phyloP scores from a whole-genome alignment of 2,797 vertebrate genomes.

The Pseudochromis fuscus region DNA sequence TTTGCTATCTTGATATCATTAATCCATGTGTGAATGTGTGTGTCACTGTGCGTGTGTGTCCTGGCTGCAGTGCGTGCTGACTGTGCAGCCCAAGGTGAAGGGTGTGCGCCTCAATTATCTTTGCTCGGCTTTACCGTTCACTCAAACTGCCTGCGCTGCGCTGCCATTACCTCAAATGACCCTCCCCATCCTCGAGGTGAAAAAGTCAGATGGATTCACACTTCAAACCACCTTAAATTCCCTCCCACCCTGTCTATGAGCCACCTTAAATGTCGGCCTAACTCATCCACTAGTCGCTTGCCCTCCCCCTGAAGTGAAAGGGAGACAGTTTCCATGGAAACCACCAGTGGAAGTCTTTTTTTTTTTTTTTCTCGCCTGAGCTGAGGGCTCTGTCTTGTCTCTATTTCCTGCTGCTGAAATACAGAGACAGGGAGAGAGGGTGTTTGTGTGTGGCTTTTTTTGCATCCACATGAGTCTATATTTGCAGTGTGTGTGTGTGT shows the following conservation, averaged over 20 bases:
- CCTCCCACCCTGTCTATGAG: slow-evolving; percentile 63
- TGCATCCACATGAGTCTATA: slow-evolving; percentile 49
- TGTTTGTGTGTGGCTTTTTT: slow-evolving; percentile 59
- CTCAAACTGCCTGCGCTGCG: slow-evolving; percentile 30
- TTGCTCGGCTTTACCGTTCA: slow-evolving; percentile 45
- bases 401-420: slow-evolving; percentile 75
- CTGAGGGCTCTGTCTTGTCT: slow-evolving; percentile 80
- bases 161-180: slow-evolving; percentile 64
- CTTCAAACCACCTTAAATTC: slow-evolving; percentile 79
- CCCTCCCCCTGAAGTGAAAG: slow-evolving; percentile 74
- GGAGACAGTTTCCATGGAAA: slow-evolving; percentile 88
- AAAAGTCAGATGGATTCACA: slow-evolving; percentile 53
- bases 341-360: slow-evolving; percentile 82
- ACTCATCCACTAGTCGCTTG: slow-evolving; percentile 68
- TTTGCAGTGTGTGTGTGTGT: slow-evolving; percentile 35
- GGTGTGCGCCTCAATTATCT: slow-evolving; percentile 52
- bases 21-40: slow-evolving; percentile 42
- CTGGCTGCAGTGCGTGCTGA: slow-evolving; percentile 61
- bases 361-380: slow-evolving; percentile 58
- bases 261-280: slow-evolving; percentile 79
- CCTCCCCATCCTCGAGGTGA: slow-evolving; percentile 34
- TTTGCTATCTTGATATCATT: slow-evolving; percentile 62
- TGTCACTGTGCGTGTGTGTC: slow-evolving; percentile 26
- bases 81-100: slow-evolving; percentile 71
- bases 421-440: slow-evolving; percentile 32